Base-by-base conservation (phyloP, 2,113 vertebrate species). In the Aepyceros melampus region DNA sequence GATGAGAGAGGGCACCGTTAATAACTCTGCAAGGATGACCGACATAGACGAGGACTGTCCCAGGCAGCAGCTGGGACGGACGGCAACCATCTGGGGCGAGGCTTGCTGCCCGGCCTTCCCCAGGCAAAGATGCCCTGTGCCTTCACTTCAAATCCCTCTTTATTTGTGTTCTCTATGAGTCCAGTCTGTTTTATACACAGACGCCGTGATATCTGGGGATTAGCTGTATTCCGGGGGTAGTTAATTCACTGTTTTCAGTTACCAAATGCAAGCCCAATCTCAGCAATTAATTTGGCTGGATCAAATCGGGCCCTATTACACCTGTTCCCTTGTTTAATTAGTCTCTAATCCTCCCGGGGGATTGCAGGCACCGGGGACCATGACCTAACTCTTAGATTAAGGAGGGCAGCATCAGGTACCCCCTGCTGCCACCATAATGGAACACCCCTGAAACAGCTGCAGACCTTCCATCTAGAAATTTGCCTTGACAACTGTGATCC, bases 321-420 rank as follows among this genome's bases (percentile, higher is more conserved):
- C 97, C 97, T 97, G 96, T 58, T 90, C 85, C 97, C 96, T 81
- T 87, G 97, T 95, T 98, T 98, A 98, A 99, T 98, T 98, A 98
- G 36, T 49, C 71, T 92, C 97, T 84, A 83, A 97, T 97, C 96
- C 60, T 81, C 98, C 87, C 40, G 10, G 89, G 93, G 96, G 97
- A 90, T 16, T 81, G 55, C 83, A 96, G 81, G 71, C 90, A 91
- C 85, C 9, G 3, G 96, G 78, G 94, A 94, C 36, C 78, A 55
- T 97, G 95, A 93, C 94, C 97, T 97, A 85, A 96, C 97, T 79
- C 82, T 87, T 93, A 74, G 74, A 95, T 96, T 17, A 89, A 89
- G 86, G 43, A 96, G 96, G 87, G 87, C 82, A 62, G 82, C 17
- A 13, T 98, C 93, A 94, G 96, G 97, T 92, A 95, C 91, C 71